Evolutionary conservation across 2,888 invertebrate genomes (phyloP), one percentile per base, ranked within the genome.

Genomic region (Plemyria rubiginata): DNA sequence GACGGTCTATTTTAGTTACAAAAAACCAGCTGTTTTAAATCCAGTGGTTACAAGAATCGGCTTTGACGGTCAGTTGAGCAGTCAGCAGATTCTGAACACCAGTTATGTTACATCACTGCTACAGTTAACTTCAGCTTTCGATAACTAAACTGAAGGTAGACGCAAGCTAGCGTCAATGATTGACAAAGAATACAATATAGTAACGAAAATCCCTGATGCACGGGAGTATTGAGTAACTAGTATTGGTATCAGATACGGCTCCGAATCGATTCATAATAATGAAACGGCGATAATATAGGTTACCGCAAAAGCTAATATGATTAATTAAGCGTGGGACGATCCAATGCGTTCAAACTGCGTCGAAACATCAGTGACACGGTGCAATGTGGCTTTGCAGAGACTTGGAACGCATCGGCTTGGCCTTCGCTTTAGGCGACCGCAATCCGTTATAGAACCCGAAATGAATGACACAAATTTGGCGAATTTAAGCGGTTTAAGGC

Each of bases 401-500:
- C 36, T 2, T 11, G 8, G 36, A 8, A 11, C 11, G 11, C 36
- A 11, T 38, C 11, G 36, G 2, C 8, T 38, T 11, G 4, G 8
- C 11, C 36, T 11, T 38, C 36, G 36, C 11, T 38, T 38, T 38
- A 8, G 40, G 52, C 52, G 41, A 52, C n/a, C 40, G 16, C 40
- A 28, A 52, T 11, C 28, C 22, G 52, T 52, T 40, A 0, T 9
- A 11, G 52, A 41, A 52, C 41, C 52, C 41, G 36, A 15, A 46
- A 16, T 46, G 45, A 46, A 46, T 43, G n/a, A 54, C 16, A 54
- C 16, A 32, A 32, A 43, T 46, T 46, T 32, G 16, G 54, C 54
- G 29, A 45, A 45, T 12, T 16, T 9, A 36, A 54, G 45, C 36
- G 54, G 54, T 38, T 48, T 22, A n/a, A n/a, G n/a, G n/a, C n/a